Evolutionary conservation across 92 coral and sea anemone genomes (phyloP).

Genomic region (Siderastrea radians): DNA sequence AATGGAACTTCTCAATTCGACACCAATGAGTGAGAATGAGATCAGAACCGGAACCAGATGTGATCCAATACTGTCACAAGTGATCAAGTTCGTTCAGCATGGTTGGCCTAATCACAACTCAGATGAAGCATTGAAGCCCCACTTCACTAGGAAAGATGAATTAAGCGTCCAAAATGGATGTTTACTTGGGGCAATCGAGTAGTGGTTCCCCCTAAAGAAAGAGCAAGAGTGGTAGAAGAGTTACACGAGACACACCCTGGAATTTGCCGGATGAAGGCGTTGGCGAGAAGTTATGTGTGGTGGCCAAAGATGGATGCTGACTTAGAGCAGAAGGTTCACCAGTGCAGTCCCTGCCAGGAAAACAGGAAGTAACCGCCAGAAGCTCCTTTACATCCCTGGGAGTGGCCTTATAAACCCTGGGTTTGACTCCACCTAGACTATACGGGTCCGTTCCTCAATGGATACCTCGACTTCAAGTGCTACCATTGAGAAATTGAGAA

Average conservation of each 20-base stretch:
- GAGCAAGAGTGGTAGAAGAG: constrained; percentile 29
- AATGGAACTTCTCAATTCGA: constrained; percentile 28
- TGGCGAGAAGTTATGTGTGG: constrained; percentile 30
- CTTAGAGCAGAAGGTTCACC: constrained; percentile 11
- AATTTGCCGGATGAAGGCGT: constrained; percentile 31
- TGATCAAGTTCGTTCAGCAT: background rate
- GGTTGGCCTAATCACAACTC: background rate
- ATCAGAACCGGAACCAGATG: constrained; percentile 22
- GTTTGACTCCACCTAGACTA: constrained; percentile 32
- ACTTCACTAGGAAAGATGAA: constrained; percentile 9
- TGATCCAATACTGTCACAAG: constrained; percentile 25
- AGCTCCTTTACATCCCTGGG: constrained; percentile 54
- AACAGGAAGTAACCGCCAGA: constrained; percentile 15
- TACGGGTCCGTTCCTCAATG: constrained; percentile 41
- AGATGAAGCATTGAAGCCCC: background rate
- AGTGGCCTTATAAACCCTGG: constrained; percentile 46
- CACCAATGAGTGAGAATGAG: constrained; percentile 31
- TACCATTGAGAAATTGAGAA: constrained; percentile 45
- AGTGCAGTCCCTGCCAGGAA: constrained; percentile 26
- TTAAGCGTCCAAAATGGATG: constrained; percentile 39
- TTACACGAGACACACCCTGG: constrained; percentile 30
- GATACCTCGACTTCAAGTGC: constrained; percentile 12
- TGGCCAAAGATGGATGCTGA: constrained; percentile 23
- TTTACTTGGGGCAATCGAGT: constrained; percentile 31
- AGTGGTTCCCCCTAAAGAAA: constrained; percentile 32